Conservation (phyloP, 2,888 invertebrate species). For the Mycalesis mineus region DNA sequence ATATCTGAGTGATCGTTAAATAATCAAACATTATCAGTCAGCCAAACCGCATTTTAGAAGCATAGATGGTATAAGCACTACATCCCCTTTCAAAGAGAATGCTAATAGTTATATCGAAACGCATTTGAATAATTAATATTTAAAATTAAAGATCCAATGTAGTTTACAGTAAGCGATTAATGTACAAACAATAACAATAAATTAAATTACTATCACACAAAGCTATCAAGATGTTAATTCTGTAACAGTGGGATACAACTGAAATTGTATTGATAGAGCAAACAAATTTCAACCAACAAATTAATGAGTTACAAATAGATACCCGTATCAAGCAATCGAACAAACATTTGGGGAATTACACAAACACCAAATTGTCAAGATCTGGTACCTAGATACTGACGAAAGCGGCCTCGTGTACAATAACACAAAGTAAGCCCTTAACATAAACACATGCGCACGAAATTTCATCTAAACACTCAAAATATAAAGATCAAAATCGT, state of each 20-base stretch:
- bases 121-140: too few relatives aligned
- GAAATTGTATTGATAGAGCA: slow-evolving; percentile 13
- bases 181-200: neutral
- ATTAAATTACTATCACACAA: slow-evolving; percentile 1
- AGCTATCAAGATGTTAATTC: slow-evolving; percentile 5
- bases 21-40: too few relatives aligned
- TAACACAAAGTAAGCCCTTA: neutral
- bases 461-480: neutral
- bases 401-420: slow-evolving; percentile 29
- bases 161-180: neutral
- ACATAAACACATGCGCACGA: neutral
- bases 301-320: slow-evolving; percentile 35
- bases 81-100: too few relatives aligned
- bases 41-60: too few relatives aligned
- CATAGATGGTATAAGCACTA: too few relatives aligned
- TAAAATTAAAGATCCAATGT: neutral
- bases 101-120: too few relatives aligned
- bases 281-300: slow-evolving; percentile 29
- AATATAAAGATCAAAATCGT: slow-evolving; percentile 4
- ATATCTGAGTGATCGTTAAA: too few relatives aligned
- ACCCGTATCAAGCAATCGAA: slow-evolving; percentile 45
- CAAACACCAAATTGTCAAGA: slow-evolving; percentile 42
- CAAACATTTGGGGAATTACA: slow-evolving; percentile 39
- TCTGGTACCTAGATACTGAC: slow-evolving; percentile 37
- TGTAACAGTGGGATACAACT: neutral